phyloP scores from a whole-genome alignment of 2,113 vertebrate genomes.

The Arvicanthis niloticus region DNA sequence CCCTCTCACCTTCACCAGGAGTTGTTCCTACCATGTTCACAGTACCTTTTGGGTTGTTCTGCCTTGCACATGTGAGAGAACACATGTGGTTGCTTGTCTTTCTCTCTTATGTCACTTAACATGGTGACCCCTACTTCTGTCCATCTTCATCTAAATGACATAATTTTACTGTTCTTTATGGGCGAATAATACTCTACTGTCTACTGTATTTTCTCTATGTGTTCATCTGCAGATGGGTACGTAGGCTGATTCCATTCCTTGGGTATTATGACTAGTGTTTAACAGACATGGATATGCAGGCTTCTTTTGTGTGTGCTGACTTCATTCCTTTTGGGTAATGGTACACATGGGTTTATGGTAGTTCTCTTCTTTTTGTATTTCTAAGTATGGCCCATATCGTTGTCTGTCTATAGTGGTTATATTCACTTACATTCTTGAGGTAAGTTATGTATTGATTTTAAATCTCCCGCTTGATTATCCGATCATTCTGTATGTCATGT shows the following conservation, averaged over 20 bases:
- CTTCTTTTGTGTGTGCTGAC: background rate
- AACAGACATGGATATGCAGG: background rate
- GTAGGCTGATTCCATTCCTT: background rate
- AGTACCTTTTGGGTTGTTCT: background rate
- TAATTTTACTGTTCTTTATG: background rate
- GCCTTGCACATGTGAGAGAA: background rate
- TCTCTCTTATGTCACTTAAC: background rate
- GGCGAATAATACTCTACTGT: background rate
- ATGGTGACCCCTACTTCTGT: background rate
- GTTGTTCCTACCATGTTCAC: background rate
- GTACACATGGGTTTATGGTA: background rate
- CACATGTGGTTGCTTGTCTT: background rate
- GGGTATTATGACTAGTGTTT: background rate
- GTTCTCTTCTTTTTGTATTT: background rate
- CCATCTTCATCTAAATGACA: background rate
- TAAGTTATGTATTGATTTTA: slow-evolving; percentile 62
- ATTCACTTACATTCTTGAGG: background rate
- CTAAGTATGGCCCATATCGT: background rate
- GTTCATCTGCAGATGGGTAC: background rate
- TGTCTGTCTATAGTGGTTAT: background rate
- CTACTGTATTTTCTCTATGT: background rate
- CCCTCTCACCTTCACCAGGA: background rate
- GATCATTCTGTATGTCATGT: slow-evolving; percentile 9
- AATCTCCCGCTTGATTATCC: background rate
- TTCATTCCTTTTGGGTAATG: background rate